Base-by-base conservation (phyloP, 1,140 invertebrate genomes). In the Steinernema feltiae region DNA sequence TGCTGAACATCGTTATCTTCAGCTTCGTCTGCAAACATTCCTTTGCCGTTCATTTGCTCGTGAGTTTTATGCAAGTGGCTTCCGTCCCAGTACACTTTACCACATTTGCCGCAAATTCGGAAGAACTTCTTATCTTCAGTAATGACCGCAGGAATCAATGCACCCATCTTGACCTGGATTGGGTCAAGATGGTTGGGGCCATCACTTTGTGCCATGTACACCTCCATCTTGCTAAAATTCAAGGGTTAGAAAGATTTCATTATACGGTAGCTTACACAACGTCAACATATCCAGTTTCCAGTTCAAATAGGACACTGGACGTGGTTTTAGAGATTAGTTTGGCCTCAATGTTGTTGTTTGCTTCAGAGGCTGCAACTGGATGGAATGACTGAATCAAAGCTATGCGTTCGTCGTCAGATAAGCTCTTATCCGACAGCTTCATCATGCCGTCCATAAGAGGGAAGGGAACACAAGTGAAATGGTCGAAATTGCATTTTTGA, bases 41-140 rank as follows among this genome's bases (percentile, higher is more conserved):
- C 53, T n/a, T 27, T 63, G 53, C 24, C 30, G 70, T 46, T 46
- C 35, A 71, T 7, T 2, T 31, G 2, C 24, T 71, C 70, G 7
- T 15, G 31, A 29, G 41, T 3, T 3, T 71, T 71, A 2, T 3
- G 2, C 3, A 71, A 3, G 30, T 71, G 70, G 70, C 31, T 29
- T 7, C 70, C 70, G 70, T 71, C 70, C 70, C 70, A 71, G 35
- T 32, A 71, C 7, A 71, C 24, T 24, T 71, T 71, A 2, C 70
- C 70, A 29, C 70, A 71, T 7, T 15, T 31, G 30, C 30, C 70
- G 30, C 70, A 71, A 24, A 71, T 71, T 7, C 35, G 35, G 35
- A 71, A 71, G 24, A n/a, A 63, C 53, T 63, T 63, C 53, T 63
- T 63, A 21, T 63, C 53, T 21, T 63, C 53, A 3, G 53, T n/a